Conservation (phyloP, 2,888 invertebrate species). For the Scelioninae gen. 2 region DNA sequence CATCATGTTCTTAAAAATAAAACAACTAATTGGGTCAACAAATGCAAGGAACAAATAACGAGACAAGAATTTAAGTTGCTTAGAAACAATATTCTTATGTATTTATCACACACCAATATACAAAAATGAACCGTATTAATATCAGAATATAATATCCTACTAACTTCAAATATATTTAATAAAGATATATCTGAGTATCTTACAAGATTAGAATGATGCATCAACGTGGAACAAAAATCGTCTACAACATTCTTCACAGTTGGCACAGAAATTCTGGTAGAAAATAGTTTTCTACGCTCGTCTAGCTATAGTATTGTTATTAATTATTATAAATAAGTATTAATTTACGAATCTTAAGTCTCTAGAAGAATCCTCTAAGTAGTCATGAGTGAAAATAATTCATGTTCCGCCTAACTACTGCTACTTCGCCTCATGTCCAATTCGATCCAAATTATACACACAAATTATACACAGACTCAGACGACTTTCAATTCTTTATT, state of each 20-base stretch:
- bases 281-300: conserved; percentile 69
- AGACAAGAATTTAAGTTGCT: conserved; percentile 69
- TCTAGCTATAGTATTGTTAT: conserved; percentile 66
- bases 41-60: no score
- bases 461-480: conserved; percentile 47
- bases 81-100: conserved; percentile 76
- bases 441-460: conserved; percentile 45
- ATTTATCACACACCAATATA: conserved; percentile 76
- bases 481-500: conserved; percentile 16
- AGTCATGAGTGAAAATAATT: conserved; percentile 73
- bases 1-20: no score
- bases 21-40: no score
- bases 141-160: conserved; percentile 75
- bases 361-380: conserved; percentile 72
- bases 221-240: conserved; percentile 70
- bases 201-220: conserved; percentile 75
- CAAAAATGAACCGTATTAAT: conserved; percentile 75
- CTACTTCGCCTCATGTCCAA: conserved; percentile 52
- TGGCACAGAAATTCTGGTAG: conserved; percentile 75
- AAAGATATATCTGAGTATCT: conserved; percentile 75
- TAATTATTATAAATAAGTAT: conserved; percentile 74
- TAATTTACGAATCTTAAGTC: conserved; percentile 71
- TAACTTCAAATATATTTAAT: conserved; percentile 75
- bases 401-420: conserved; percentile 66
- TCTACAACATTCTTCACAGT: conserved; percentile 74